A percentile compares a stretch with the other conserved stretches of the same genome.
phyloP scores from a whole-genome alignment of 1,140 invertebrate species.

The Bombus waltoni region DNA sequence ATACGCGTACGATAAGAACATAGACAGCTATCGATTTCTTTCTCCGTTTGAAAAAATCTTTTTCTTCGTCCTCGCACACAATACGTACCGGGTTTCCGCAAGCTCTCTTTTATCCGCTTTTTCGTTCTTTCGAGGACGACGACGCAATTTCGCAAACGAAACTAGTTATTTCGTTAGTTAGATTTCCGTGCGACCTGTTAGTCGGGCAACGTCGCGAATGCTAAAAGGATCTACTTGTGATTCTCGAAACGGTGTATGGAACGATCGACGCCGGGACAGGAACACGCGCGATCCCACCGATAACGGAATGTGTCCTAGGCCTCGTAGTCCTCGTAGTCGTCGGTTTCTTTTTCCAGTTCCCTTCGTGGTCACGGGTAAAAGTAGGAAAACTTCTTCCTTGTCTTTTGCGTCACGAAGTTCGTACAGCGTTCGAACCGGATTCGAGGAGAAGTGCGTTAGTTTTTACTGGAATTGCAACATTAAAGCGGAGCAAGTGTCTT shows the following conservation, averaged over 20 bases:
- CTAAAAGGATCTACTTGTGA: constrained; percentile 28
- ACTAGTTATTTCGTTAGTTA: constrained; percentile 79
- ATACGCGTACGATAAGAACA: no score
- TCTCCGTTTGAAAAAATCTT: background rate
- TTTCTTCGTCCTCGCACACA: background rate
- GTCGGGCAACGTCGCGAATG: constrained; percentile 27
- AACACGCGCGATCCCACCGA: constrained; percentile 3
- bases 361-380: constrained; percentile 13
- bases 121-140: constrained; percentile 22
- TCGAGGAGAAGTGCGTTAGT: background rate
- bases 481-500: background rate
- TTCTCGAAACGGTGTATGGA: constrained; percentile 22
- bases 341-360: background rate
- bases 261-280: constrained; percentile 2
- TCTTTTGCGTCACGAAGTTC: constrained; percentile 9
- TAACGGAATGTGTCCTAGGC: background rate
- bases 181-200: constrained; percentile 45
- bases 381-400: constrained; percentile 21
- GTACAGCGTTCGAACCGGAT: constrained; percentile 4
- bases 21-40: no score
- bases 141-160: constrained; percentile 75
- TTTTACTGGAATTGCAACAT: background rate
- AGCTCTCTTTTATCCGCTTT: constrained; percentile 33
- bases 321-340: background rate
- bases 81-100: background rate